Percentiles rank a stretch among this genome's conserved stretches.
These are phyloP conservation scores for Himalopsyche tibetana DNA, from an alignment of 2,888 invertebrate genomes.

Conservation along the genomic window DNA sequence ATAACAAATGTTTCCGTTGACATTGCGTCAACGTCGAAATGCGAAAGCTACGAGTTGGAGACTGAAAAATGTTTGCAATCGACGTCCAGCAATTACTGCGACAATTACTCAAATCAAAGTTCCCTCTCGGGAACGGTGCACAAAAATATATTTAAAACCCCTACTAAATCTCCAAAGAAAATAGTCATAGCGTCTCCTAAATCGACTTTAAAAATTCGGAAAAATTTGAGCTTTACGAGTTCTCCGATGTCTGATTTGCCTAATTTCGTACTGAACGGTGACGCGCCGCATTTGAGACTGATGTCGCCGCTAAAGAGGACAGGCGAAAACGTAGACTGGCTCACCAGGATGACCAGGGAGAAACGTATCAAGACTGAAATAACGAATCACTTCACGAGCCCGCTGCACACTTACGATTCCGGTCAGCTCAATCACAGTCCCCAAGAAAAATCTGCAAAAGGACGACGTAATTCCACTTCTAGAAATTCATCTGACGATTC, in stretches of 20 bases:
- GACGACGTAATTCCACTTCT: constrained; percentile 53
- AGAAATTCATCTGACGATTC: constrained; percentile 46
- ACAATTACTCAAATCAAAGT: background rate
- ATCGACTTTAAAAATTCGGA: constrained; percentile 67
- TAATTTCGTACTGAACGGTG: constrained; percentile 85
- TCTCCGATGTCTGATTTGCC: constrained; percentile 86
- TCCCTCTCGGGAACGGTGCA: constrained; percentile 12
- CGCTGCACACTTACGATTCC: background rate
- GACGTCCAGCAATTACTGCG: constrained; percentile 60
- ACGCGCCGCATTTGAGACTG: constrained; percentile 84
- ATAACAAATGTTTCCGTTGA: constrained; percentile 11
- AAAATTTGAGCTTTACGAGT: constrained; percentile 68
- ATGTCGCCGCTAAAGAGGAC: constrained; percentile 83
- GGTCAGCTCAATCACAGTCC: constrained; percentile 20
- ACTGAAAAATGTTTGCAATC: constrained; percentile 67
- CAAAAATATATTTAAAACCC: constrained; percentile 53
- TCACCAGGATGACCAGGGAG: constrained; percentile 81
- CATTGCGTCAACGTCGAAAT: constrained; percentile 63
- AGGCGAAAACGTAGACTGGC: constrained; percentile 83
- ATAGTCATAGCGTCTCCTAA: constrained; percentile 67
- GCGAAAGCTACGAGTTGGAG: constrained; percentile 43
- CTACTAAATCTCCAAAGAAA: constrained; percentile 64
- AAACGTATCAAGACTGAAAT: constrained; percentile 68
- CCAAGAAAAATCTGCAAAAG: background rate
- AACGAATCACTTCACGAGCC: constrained; percentile 14